phyloP scores from a whole-genome alignment of 2,888 invertebrate species.

The Aelia acuminata region DNA sequence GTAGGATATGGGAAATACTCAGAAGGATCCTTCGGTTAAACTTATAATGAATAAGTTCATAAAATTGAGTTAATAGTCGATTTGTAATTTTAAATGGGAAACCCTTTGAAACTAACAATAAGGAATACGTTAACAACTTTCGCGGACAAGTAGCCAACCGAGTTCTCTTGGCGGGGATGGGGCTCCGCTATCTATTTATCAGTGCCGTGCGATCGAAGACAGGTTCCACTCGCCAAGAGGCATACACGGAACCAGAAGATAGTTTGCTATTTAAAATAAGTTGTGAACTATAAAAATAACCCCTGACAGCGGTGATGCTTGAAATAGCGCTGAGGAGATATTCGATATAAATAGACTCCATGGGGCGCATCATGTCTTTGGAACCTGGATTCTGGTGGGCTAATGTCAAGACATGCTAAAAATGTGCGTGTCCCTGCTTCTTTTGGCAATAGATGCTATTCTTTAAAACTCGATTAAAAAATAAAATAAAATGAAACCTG shows the following conservation, averaged over 20 bases:
- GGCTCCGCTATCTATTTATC: too few species aligned
- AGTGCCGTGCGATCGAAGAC: too few species aligned
- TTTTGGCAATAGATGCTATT: not conserved
- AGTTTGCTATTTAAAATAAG: constrained; percentile 42
- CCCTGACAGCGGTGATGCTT: constrained; percentile 21
- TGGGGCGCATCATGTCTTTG: not conserved
- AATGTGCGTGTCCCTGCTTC: not conserved
- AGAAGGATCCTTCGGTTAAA: too few species aligned
- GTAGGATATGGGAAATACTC: too few species aligned
- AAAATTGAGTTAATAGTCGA: too few species aligned
- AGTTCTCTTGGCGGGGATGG: too few species aligned
- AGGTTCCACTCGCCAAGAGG: not conserved
- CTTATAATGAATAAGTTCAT: too few species aligned
- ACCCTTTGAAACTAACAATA: too few species aligned
- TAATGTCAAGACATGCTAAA: not conserved
- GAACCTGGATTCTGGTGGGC: not conserved
- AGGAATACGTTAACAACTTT: not conserved
- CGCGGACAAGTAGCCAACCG: not conserved
- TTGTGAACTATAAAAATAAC: constrained; percentile 37
- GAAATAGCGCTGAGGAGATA: constrained; percentile 28
- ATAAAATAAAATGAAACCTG: too few species aligned
- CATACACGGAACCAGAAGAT: constrained; percentile 32
- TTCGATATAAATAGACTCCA: constrained; percentile 44
- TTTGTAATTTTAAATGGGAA: too few species aligned
- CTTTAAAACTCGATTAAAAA: not conserved